These are phyloP conservation scores for Tribolium castaneum DNA, from an alignment of 1,140 invertebrate species.

Conservation along the genomic window DNA sequence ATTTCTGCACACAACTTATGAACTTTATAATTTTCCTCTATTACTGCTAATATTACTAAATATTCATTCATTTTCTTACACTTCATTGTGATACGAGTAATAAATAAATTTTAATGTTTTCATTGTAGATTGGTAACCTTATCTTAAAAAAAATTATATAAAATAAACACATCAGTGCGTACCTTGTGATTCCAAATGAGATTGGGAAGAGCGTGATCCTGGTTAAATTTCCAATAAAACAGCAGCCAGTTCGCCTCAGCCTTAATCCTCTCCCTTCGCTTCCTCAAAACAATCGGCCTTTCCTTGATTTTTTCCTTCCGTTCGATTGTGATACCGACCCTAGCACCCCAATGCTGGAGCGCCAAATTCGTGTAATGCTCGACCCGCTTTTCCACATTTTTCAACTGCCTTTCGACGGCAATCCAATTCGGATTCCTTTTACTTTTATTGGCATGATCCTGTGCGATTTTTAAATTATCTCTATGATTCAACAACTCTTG, in stretches of 20 bases:
- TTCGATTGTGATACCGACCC: constrained; percentile 78
- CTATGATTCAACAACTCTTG: constrained; percentile 80
- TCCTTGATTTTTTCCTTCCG: constrained; percentile 73
- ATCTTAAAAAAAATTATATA: too few species aligned
- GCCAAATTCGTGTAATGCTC: constrained; percentile 79
- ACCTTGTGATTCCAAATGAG: constrained; percentile 99
- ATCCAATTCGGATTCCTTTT: constrained; percentile 76
- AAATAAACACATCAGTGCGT: constrained; percentile 6
- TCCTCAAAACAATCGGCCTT: constrained; percentile 89
- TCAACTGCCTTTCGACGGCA: constrained; percentile 77
- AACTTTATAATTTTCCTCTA: too few species aligned
- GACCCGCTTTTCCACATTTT: constrained; percentile 82
- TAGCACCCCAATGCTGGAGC: constrained; percentile 90
- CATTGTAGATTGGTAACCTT: too few species aligned
- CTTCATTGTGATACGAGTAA: too few species aligned
- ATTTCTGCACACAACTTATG: too few species aligned
- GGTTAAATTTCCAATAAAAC: constrained; percentile 96
- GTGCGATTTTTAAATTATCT: constrained; percentile 96
- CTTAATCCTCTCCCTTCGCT: constrained; percentile 91
- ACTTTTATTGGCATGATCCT: constrained; percentile 78
- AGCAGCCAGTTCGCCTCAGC: constrained; percentile 91
- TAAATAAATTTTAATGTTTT: too few species aligned
- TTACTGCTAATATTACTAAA: too few species aligned
- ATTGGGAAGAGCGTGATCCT: constrained; percentile 95
- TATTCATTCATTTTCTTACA: too few species aligned